Evolutionary conservation across 2,888 invertebrate species (phyloP).

Genomic region (Archips crataeganus): DNA sequence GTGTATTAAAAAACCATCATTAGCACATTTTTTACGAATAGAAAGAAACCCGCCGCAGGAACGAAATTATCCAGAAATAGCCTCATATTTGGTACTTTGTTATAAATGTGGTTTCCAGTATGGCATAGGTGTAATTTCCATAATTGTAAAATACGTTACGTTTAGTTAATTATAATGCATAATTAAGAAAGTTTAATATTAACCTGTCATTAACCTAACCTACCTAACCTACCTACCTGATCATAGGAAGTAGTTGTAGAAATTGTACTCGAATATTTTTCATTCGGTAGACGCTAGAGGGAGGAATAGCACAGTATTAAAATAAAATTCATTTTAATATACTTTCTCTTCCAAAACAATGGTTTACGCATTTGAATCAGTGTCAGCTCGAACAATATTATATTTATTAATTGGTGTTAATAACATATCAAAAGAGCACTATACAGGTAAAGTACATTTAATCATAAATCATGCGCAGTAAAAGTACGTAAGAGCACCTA

Average conservation of each 20-base stretch:
- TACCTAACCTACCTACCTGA: background rate
- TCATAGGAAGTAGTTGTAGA: background rate
- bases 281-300: background rate
- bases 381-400: background rate
- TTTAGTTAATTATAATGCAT: background rate
- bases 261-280: background rate
- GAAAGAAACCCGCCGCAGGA: no score
- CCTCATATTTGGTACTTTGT: no score
- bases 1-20: no score
- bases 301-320: background rate
- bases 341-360: background rate
- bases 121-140: no score
- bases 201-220: background rate
- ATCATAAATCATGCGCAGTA: background rate
- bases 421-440: constrained; percentile 5
- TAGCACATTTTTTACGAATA: no score
- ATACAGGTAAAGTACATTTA: background rate
- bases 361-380: background rate
- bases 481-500: no score
- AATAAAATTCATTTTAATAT: background rate
- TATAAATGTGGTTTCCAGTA: no score
- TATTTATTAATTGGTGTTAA: background rate
- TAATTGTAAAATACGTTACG: background rate
- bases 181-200: background rate
- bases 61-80: no score